phyloP scores from a whole-genome alignment of 2,113 vertebrate species.

The Nothobranchius kuhntae region DNA sequence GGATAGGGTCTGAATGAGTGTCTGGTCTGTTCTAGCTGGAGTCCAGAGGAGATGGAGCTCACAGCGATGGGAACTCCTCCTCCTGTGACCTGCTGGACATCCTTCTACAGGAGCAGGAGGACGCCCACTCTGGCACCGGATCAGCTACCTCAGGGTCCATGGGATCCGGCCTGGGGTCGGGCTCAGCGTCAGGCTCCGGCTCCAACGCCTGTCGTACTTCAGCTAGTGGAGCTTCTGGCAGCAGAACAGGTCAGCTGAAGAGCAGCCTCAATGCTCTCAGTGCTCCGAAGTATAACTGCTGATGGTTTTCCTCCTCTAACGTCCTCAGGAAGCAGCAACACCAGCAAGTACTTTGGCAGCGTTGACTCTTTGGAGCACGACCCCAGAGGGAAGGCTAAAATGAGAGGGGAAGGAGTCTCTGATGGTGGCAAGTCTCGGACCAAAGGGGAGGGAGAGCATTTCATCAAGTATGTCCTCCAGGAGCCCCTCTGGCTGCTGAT shows the following conservation, averaged over 20 bases:
- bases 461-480: constrained; percentile 85
- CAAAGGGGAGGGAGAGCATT: constrained; percentile 67
- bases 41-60: constrained; percentile 55
- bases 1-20: fast-evolving
- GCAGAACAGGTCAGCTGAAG: constrained; percentile 82
- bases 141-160: constrained; percentile 83
- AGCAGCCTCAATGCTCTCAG: background rate
- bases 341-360: constrained; percentile 92
- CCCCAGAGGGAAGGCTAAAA: constrained; percentile 66
- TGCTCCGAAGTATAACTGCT: background rate
- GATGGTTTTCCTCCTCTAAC: background rate
- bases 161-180: constrained; percentile 68
- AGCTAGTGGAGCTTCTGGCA: constrained; percentile 76
- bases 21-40: constrained; percentile 57
- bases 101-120: constrained; percentile 86
- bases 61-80: constrained; percentile 83
- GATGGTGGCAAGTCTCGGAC: constrained; percentile 34
- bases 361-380: constrained; percentile 89
- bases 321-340: constrained; percentile 85
- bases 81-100: constrained; percentile 88
- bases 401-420: constrained; percentile 29
- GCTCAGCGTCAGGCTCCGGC: constrained; percentile 70
- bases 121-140: constrained; percentile 84
- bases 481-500: constrained; percentile 90
- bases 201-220: constrained; percentile 81